Conservation (phyloP, 2,888 invertebrate genomes). For the Dendrolimus houi region DNA sequence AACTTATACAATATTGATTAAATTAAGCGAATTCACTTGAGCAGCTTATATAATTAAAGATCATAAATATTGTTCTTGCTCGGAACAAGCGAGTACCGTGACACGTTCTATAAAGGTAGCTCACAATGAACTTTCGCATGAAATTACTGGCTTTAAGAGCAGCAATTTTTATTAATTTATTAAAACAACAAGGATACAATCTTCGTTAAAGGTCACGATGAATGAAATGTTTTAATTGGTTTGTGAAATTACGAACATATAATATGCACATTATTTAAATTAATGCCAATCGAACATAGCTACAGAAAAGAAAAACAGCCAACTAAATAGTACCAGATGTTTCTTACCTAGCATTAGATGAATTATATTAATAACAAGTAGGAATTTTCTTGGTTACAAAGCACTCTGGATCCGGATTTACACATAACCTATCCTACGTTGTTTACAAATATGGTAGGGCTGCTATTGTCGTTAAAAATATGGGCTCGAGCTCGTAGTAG, state of each 20-base stretch:
- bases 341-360: background rate
- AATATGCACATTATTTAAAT: too few species aligned
- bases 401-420: background rate
- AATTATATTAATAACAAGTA: background rate
- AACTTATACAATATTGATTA: too few species aligned
- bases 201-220: too few species aligned
- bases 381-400: background rate
- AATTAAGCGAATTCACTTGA: too few species aligned
- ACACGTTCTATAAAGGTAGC: constrained; percentile 15
- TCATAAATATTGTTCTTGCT: constrained; percentile 45
- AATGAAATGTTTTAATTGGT: too few species aligned
- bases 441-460: constrained; percentile 1
- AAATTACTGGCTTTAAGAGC: constrained; percentile 13
- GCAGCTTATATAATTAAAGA: constrained; percentile 36
- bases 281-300: too few species aligned
- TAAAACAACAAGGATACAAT: too few species aligned
- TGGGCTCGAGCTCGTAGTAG: constrained; percentile 2
- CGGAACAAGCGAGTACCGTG: constrained; percentile 26
- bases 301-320: too few species aligned
- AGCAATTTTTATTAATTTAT: background rate
- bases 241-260: too few species aligned
- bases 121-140: constrained; percentile 34
- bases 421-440: constrained; percentile 1
- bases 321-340: too few species aligned
- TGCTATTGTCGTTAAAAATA: constrained; percentile 4